Conservation (phyloP, 2,797 vertebrate species). For the Typhlichthys subterraneus region DNA sequence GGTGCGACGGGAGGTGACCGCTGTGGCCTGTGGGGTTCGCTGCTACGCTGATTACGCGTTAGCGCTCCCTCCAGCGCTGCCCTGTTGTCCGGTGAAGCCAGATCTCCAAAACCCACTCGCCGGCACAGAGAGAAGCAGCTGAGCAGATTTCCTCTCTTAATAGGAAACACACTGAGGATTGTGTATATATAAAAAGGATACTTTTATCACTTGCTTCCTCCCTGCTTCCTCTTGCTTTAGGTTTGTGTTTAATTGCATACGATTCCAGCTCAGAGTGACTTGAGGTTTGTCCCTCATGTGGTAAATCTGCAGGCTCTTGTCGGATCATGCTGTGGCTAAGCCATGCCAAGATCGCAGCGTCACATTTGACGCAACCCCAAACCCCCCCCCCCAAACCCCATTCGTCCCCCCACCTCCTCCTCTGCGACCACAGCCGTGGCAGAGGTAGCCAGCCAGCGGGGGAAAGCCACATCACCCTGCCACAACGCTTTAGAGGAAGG, state of each 20-base stretch:
- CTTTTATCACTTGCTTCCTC: slow-evolving; percentile 67
- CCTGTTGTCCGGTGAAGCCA: slow-evolving; percentile 47
- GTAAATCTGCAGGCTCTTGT: slow-evolving; percentile 57
- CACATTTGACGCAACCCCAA: slow-evolving; percentile 63
- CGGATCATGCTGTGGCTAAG: slow-evolving; percentile 49
- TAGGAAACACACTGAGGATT: slow-evolving; percentile 64
- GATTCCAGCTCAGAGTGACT: slow-evolving; percentile 50
- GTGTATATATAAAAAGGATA: slow-evolving; percentile 38
- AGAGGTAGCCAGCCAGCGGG: slow-evolving; percentile 48
- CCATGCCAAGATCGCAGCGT: slow-evolving; percentile 59
- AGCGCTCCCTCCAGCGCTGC: slow-evolving; percentile 24
- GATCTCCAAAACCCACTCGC: slow-evolving; percentile 17
- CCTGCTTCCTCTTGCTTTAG: slow-evolving; percentile 46
- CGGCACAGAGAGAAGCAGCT: slow-evolving; percentile 27
- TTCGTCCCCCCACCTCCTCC: not conserved
- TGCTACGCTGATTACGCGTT: slow-evolving; percentile 66
- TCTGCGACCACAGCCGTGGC: slow-evolving; percentile 47
- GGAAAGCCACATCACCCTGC: slow-evolving; percentile 40
- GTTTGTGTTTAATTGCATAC: slow-evolving; percentile 47
- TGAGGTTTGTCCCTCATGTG: slow-evolving; percentile 68
- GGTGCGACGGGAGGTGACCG: slow-evolving; percentile 53
- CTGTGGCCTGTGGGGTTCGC: slow-evolving; percentile 52
- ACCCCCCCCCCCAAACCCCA: slow-evolving; percentile 29
- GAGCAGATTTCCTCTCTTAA: slow-evolving; percentile 51
- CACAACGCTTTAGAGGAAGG: slow-evolving; percentile 26